A percentile compares a stretch with the other conserved stretches of the same genome.
These are phyloP conservation scores for Chiridota heheva DNA, from an alignment of 35 echinoderm and acorn worm species.

Conservation along the genomic window DNA sequence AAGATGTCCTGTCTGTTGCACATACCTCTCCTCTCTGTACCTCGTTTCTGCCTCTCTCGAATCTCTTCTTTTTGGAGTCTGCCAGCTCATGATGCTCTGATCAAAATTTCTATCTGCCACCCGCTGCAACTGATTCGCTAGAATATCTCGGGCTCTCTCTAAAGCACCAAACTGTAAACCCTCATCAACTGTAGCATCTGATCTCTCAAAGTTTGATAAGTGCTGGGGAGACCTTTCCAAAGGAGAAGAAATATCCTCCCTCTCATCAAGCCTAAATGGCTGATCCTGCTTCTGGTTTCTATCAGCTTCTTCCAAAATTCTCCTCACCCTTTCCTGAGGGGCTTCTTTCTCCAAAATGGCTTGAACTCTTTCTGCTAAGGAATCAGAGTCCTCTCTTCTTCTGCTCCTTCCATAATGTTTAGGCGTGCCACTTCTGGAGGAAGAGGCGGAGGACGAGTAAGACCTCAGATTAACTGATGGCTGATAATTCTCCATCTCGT, in stretches of 20 bases:
- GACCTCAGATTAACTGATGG: no score
- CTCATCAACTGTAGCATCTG: background rate
- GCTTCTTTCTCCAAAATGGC: constrained; percentile 30
- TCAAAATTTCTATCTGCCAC: constrained; percentile 50
- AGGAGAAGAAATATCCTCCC: background rate
- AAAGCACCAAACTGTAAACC: constrained; percentile 59
- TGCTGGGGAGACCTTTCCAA: background rate
- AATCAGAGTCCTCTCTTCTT: constrained; percentile 19
- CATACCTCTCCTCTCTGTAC: no score
- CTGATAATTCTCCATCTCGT: no score
- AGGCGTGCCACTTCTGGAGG: no score
- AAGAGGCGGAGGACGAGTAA: no score
- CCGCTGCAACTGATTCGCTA: constrained; percentile 47
- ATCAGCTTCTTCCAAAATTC: constrained; percentile 14
- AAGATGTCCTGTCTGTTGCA: no score
- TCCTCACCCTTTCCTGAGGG: constrained; percentile 40
- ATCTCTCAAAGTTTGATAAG: background rate
- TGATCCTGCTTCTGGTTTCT: background rate
- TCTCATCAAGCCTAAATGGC: background rate
- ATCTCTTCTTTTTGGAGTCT: constrained; percentile 33
- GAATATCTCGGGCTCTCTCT: constrained; percentile 17
- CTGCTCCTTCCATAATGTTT: background rate
- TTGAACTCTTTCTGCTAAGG: constrained; percentile 43
- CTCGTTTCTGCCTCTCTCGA: constrained; percentile 12
- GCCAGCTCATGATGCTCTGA: constrained; percentile 43